Evolutionary conservation across 2,888 invertebrate species (phyloP), one percentile per base, ranked within the genome.

Genomic region (Romanomermis culicivorax): DNA sequence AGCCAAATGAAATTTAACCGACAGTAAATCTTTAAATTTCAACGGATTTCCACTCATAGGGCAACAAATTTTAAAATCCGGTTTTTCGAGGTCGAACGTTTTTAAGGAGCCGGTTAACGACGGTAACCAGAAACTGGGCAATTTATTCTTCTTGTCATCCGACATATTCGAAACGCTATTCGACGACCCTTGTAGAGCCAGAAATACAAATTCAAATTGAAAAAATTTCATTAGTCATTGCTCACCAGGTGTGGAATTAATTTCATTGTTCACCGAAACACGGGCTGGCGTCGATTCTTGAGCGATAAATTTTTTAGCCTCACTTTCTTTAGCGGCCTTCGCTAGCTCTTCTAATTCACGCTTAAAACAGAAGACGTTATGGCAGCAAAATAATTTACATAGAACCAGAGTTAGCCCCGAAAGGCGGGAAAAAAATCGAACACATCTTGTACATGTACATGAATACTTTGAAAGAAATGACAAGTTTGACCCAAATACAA

Each of bases 101-200:
- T 81, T 81, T 0, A 87, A 84, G 66, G 83, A 80, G 0, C 91
- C 91, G 11, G 89, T 82, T 69, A 89, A 80, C 1, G 85, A 83
- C 0, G 97, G 95, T 55, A 95, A 77, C 95, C 95, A 95, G 70
- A 91, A 95, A 72, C 88, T 88, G 0, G 93, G 91, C 48, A 93
- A 72, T 59, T 80, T 74, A 67, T 84, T 85, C 56, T 84, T 80
- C 64, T 80, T 78, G 0, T 80, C 82, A 63, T 80, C 79, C 0
- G 77, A 76, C 77, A 85, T 80, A 66, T 87, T 88, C 1, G 84
- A 85, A 25, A 85, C 77, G 0, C 45, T 45, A 36, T 7, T 36
- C 36, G 11, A 36, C 7, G 36, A 11, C 36, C 17, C 11, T 17
- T 11, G 36, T 36, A 36, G 17, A 36, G 7, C 7, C 17, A 36